A percentile compares a stretch with the other conserved stretches of the same genome.
These are phyloP conservation scores for Isoperla grammatica DNA, from an alignment of 2,888 invertebrate species.

Conservation along the genomic window DNA sequence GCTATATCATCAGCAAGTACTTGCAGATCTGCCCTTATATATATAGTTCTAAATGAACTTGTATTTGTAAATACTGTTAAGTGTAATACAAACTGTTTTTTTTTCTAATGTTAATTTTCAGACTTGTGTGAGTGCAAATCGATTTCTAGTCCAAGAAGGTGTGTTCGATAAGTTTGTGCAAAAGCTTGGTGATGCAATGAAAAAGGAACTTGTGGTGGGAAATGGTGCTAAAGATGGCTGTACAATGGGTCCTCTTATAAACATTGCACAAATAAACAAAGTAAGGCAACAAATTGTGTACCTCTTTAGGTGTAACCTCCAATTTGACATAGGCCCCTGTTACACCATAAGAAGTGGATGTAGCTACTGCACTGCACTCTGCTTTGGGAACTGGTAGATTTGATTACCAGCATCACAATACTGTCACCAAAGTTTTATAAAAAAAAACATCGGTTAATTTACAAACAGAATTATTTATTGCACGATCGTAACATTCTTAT, in stretches of 20 bases:
- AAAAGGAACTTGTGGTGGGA: constrained; percentile 66
- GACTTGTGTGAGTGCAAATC: constrained; percentile 93
- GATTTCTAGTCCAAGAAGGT: constrained; percentile 74
- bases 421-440: too few relatives aligned
- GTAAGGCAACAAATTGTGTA: constrained; percentile 42
- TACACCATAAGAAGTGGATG: too few relatives aligned
- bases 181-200: constrained; percentile 62
- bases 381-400: neutral
- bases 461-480: too few relatives aligned
- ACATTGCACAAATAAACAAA: constrained; percentile 75
- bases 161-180: constrained; percentile 75
- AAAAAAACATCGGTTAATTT: too few relatives aligned
- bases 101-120: constrained; percentile 41
- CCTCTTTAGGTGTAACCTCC: too few relatives aligned
- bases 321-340: too few relatives aligned
- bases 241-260: constrained; percentile 89
- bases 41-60: too few relatives aligned
- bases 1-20: too few relatives aligned
- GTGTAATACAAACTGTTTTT: too few relatives aligned
- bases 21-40: too few relatives aligned
- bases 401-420: neutral
- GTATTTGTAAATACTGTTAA: too few relatives aligned
- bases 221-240: constrained; percentile 55
- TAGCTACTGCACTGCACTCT: neutral
- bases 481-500: too few relatives aligned